These are phyloP conservation scores for Pristiophorus japonicus DNA, from an alignment of 2,113 vertebrate species.

Conservation along the genomic window DNA sequence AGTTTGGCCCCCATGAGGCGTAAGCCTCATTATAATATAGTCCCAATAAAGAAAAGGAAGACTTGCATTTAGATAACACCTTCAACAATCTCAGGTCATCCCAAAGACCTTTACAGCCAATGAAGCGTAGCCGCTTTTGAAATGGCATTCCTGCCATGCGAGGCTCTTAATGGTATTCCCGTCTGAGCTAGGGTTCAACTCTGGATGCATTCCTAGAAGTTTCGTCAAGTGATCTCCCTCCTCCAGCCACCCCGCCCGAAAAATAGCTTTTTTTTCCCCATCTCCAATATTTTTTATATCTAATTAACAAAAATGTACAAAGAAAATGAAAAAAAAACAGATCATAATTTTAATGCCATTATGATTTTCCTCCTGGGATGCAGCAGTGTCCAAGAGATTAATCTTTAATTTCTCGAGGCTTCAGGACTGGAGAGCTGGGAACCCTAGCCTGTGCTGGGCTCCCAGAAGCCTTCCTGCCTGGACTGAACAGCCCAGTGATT, in stretches of 20 bases:
- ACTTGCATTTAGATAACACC: too few relatives aligned
- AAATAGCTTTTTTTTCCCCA: background rate
- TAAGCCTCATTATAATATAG: background rate
- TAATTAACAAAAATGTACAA: background rate
- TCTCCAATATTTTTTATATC: background rate
- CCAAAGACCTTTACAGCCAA: too few relatives aligned
- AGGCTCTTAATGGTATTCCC: background rate
- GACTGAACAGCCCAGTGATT: too few relatives aligned
- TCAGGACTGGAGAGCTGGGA: too few relatives aligned
- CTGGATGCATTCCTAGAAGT: background rate
- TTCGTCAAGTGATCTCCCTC: background rate
- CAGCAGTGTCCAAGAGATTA: background rate
- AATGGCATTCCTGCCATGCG: background rate
- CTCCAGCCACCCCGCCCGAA: background rate
- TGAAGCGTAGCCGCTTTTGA: background rate
- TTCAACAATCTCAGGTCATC: background rate
- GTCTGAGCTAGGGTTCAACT: background rate
- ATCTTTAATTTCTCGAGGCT: too few relatives aligned
- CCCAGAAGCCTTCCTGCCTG: too few relatives aligned
- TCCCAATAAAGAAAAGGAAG: background rate
- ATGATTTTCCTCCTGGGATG: background rate
- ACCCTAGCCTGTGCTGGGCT: too few relatives aligned
- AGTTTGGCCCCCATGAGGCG: background rate
- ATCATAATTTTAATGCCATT: background rate
- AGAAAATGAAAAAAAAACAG: too few relatives aligned